Evolutionary conservation across 2,888 invertebrate genomes (phyloP).

Genomic region (Stratiomys singularior): DNA sequence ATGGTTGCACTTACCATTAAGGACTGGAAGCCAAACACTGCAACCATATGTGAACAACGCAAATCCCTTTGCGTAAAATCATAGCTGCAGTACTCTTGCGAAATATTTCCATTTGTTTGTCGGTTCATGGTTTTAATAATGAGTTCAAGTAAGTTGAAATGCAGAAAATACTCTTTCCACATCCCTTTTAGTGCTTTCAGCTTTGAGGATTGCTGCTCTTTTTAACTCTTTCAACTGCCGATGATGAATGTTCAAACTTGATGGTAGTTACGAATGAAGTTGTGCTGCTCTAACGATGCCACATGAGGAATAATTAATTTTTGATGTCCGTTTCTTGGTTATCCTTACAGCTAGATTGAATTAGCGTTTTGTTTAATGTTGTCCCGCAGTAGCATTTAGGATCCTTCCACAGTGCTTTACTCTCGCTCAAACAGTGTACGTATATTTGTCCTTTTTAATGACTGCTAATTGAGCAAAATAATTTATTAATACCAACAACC

Average conservation of each 20-base stretch:
- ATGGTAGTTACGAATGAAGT: neutral
- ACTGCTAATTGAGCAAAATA: neutral
- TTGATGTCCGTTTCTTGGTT: conserved; percentile 1
- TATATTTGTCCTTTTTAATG: neutral
- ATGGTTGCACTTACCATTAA: too few species aligned
- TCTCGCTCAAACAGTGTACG: neutral
- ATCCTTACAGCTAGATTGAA: neutral
- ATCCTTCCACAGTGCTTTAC: neutral
- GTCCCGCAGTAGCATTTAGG: neutral
- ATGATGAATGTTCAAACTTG: conserved; percentile 16
- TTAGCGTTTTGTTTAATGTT: conserved; percentile 14
- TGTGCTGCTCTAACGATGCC: neutral
- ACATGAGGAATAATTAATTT: conserved; percentile 16
- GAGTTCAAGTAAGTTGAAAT: neutral
- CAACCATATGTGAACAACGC: neutral
- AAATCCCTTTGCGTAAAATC: conserved; percentile 6
- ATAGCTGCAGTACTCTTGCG: neutral
- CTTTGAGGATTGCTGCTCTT: neutral
- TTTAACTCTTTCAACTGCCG: neutral
- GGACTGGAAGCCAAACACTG: too few species aligned
- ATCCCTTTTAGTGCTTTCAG: neutral
- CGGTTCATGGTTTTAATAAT: neutral
- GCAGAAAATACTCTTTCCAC: neutral
- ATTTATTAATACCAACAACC: conserved; percentile 3
- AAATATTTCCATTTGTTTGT: neutral